Base-by-base conservation (phyloP, 2,888 invertebrate species). In the Lissocephala sabroskyi region DNA sequence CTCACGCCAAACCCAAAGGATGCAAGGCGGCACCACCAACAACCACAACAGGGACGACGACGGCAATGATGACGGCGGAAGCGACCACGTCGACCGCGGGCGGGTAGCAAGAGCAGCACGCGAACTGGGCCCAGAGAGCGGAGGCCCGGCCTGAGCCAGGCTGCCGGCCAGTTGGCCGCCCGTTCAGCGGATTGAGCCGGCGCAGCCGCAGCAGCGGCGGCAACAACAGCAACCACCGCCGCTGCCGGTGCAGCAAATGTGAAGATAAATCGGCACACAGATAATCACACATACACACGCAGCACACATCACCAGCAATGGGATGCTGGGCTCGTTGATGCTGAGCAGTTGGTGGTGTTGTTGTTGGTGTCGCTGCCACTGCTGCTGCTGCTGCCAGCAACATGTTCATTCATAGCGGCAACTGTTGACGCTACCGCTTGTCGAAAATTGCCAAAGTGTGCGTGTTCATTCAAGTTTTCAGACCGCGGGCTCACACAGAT, bases 381-480 rank as follows among this genome's bases (percentile, higher is more conserved):
- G 13, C 13, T 41, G 35, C 45, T 29, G 18, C 11, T 56, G 47
- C 42, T 56, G 43, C 39, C 55, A 51, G 49, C 47, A 36, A 39
- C 48, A 36, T 59, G 63, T 65, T 64, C 65, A 73, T 73, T 65
- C 65, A 68, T 56, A 50, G 58, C 52, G 3, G 3, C 23, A 23
- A 23, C 23, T 7, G 7, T n/a, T 16, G 37, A 14, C 26, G 26
- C 23, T 39, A 5, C 1, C 4, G 13, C 16, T 35, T 9, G 16
- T 35, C 16, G 37, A 11, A 35, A 16, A 35, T 2, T 23, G 47
- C 18, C 11, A 3, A 17, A 3, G 49, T 49, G 18, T 49, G 35
- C 52, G 73, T 70, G 68, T 79, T 76, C 79, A 79, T 79, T 79
- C 79, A 79, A 79, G 75, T 78, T 76, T 67, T 65, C 60, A 45